Conservation (phyloP, 2,888 invertebrate species). For the Limnephilus auricula region DNA sequence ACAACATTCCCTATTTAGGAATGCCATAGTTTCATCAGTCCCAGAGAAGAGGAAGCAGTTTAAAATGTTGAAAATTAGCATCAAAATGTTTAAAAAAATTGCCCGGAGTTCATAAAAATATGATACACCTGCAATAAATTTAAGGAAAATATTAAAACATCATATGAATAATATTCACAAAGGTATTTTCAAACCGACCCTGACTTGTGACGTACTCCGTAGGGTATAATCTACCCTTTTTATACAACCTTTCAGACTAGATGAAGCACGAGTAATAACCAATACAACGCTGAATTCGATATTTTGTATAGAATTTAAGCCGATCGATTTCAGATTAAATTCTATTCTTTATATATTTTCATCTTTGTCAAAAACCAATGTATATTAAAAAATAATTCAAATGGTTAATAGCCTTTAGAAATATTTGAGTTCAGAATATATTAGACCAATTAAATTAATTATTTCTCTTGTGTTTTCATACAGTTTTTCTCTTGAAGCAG, state of each 20-base stretch:
- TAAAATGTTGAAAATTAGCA: too few relatives aligned
- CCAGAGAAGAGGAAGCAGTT: too few relatives aligned
- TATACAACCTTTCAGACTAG: not conserved
- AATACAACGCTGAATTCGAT: not conserved
- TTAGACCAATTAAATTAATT: not conserved
- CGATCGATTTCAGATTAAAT: not conserved
- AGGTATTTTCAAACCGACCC: not conserved
- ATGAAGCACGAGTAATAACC: not conserved
- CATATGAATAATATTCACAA: not conserved
- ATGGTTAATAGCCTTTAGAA: not conserved
- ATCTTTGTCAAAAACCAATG: not conserved
- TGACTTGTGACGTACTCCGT: not conserved
- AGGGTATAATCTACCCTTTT: not conserved
- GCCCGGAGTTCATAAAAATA: too few relatives aligned
- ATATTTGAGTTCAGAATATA: not conserved
- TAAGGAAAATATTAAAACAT: too few relatives aligned
- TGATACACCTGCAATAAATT: too few relatives aligned
- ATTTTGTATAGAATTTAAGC: not conserved
- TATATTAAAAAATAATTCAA: not conserved
- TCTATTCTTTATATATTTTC: not conserved
- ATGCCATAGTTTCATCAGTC: too few relatives aligned
- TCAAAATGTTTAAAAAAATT: too few relatives aligned
- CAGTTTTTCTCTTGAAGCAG: not conserved
- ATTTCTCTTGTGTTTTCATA: not conserved
- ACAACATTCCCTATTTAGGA: too few relatives aligned